Percentiles rank a stretch among this genome's conserved stretches.
Conservation (phyloP, 2,888 invertebrate species). For the Parthenolecanium corni region DNA sequence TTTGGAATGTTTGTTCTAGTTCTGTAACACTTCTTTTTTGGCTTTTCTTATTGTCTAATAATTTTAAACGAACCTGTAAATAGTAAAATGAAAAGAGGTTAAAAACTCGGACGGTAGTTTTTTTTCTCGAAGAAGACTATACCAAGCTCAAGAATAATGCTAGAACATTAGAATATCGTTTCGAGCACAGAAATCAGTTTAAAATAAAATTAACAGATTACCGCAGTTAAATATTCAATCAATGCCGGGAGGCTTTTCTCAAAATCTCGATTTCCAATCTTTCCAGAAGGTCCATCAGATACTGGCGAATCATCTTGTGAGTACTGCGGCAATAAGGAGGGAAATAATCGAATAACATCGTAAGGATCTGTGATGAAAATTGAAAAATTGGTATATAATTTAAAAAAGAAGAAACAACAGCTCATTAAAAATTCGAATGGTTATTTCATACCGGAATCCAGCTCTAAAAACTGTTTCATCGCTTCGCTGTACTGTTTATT, state of each 20-base stretch:
- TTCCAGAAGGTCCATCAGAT: constrained; percentile 2
- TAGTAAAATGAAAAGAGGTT: background rate
- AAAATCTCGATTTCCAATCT: constrained; percentile 46
- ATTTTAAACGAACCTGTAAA: constrained; percentile 37
- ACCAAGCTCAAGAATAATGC: too few species aligned
- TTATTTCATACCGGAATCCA: constrained; percentile 53
- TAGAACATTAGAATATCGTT: too few species aligned
- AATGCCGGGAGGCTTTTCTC: constrained; percentile 80
- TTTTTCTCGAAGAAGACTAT: constrained; percentile 34
- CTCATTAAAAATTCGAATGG: background rate
- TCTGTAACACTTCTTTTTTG: constrained; percentile 33
- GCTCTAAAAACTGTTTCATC: constrained; percentile 78
- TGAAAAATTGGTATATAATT: background rate
- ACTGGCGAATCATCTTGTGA: constrained; percentile 39
- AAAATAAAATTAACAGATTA: constrained; percentile 35
- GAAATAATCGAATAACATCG: constrained; percentile 88
- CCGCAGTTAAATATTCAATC: constrained; percentile 77
- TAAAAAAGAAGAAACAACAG: background rate
- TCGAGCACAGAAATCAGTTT: too few species aligned
- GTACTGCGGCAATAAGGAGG: constrained; percentile 62
- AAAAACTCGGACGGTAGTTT: background rate
- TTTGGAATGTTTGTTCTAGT: constrained; percentile 58
- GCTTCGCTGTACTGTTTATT: constrained; percentile 79
- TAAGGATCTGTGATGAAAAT: constrained; percentile 57
- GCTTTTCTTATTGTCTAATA: constrained; percentile 35